Conservation (phyloP, 2,113 vertebrate species). For the Tupaia tana region DNA sequence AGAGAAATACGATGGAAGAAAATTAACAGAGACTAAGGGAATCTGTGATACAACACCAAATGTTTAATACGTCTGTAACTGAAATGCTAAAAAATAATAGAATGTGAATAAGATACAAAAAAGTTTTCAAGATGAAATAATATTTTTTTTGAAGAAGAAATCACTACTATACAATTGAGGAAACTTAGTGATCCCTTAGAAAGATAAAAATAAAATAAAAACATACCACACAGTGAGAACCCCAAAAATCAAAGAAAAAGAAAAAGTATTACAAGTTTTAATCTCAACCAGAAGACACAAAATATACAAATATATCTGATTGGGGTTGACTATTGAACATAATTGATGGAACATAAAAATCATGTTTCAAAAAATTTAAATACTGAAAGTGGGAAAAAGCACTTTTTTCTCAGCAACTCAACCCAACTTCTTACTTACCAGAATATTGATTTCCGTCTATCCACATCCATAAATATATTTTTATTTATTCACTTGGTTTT, state of each 20-base stretch:
- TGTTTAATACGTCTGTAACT: not conserved
- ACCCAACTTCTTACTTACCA: not conserved
- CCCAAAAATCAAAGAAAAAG: not conserved
- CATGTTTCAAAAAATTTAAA: not conserved
- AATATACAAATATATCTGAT: not conserved
- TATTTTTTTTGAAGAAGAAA: not conserved
- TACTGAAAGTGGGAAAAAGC: not conserved
- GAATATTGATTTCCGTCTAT: not conserved
- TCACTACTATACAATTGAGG: not conserved
- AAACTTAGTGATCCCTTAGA: not conserved
- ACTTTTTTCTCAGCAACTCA: not conserved
- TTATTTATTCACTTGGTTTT: not conserved
- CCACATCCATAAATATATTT: not conserved
- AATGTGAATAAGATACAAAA: not conserved
- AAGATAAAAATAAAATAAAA: not conserved
- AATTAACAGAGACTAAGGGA: not conserved
- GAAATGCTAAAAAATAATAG: not conserved
- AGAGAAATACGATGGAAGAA: not conserved
- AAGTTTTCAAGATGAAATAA: not conserved
- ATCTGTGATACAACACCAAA: not conserved
- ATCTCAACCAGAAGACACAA: not conserved
- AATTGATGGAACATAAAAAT: not conserved
- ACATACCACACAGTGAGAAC: not conserved
- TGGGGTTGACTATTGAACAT: not conserved
- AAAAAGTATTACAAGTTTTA: not conserved